Base-by-base conservation (phyloP, 2,888 invertebrate genomes). In the Pasiphila rectangulata region DNA sequence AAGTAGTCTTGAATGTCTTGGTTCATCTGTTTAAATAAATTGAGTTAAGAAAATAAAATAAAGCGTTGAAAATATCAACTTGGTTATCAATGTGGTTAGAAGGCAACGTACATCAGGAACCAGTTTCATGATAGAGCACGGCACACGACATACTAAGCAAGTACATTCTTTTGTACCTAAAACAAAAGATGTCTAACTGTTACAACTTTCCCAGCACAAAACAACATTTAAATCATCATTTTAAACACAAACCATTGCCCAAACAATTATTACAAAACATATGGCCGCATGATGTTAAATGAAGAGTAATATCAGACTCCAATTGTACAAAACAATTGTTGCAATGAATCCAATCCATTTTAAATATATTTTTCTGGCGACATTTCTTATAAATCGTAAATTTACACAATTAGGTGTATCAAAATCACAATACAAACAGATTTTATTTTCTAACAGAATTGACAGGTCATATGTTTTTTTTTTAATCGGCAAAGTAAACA, bases 271-370 rank as follows among this genome's bases (percentile, higher is more conserved):
- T 84, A 65, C 89, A 89, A 78, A 85, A 89, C 86, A 89, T 89
- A 58, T 89, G 89, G 54, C 89, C 89, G 63, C 89, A 89, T 78
- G 88, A 86, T 67, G 89, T 88, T 53, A 89, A 74, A 69, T 85
- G 81, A 46, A 89, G 69, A 55, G 78, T 72, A 42, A 81, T 79
- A 57, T 83, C 82, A 21, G 84, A 80, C 67, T 83, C 79, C 62
- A 89, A 73, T 52, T 89, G 89, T 46, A 69, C 64, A 64, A 81
- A 88, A 73, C 89, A 89, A 64, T 85, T 81, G 64, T 89, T 89
- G 61, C 89, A 89, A 72, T 88, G 89, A 64, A 88, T 89, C 89
- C 89, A 89, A 74, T 89, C 89, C 89, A 88, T 90, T 51, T 16
- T 36, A 4, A 32, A 13, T 63, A n/a, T 47, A 52, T 25, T 49